Percentiles rank a stretch among this genome's conserved stretches.
Evolutionary conservation across 2,113 vertebrate species (phyloP).

Genomic region (Terrapene triunguis): DNA sequence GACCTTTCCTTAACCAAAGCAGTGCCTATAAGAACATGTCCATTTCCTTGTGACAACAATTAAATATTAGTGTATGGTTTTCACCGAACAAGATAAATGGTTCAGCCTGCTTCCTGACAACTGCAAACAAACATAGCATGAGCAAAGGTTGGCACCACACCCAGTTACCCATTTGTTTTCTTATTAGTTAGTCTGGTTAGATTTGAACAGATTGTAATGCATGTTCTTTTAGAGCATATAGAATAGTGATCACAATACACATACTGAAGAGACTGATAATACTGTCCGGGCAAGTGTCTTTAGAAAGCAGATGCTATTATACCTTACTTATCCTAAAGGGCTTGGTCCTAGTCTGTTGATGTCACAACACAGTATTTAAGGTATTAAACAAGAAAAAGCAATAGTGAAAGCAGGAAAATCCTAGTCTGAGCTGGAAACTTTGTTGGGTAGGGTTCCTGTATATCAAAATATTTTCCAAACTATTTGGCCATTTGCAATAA

Average conservation of each 20-base stretch:
- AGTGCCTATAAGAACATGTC: background rate
- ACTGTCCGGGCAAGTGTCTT: background rate
- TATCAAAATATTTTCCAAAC: background rate
- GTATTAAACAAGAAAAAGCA: constrained; percentile 24
- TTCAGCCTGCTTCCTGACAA: constrained; percentile 16
- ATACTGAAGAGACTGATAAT: background rate
- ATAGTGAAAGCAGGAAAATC: background rate
- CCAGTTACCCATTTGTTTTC: constrained; percentile 42
- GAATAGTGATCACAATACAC: background rate
- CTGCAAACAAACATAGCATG: constrained; percentile 50
- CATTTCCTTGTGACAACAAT: constrained; percentile 20
- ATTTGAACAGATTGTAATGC: background rate
- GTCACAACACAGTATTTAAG: background rate
- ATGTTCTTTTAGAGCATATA: background rate
- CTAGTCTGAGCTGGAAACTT: background rate
- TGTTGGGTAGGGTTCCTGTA: rapidly evolving
- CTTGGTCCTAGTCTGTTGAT: background rate
- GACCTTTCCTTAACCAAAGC: background rate
- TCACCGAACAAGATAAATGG: background rate
- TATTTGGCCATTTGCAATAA: background rate
- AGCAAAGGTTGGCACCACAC: constrained; percentile 54
- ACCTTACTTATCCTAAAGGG: constrained; percentile 12
- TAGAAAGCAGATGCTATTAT: background rate
- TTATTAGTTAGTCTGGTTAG: constrained; percentile 38
- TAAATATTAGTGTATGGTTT: background rate